Percentiles rank a stretch among this genome's conserved stretches.
phyloP scores from a whole-genome alignment of 1,140 invertebrate genomes.

The Drosophila punjabiensis region DNA sequence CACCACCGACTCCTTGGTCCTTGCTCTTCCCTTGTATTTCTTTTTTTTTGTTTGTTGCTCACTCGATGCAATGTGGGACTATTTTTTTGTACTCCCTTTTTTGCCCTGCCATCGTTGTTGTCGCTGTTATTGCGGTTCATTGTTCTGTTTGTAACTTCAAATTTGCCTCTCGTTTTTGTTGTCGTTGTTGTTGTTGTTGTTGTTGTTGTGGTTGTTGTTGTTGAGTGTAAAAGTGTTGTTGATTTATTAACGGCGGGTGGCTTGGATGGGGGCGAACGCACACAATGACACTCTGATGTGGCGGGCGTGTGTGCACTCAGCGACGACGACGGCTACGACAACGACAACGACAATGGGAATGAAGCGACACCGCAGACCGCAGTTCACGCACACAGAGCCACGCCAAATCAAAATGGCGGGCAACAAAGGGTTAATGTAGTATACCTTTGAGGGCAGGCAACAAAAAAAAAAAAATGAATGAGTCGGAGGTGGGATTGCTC shows the following conservation, averaged over 20 bases:
- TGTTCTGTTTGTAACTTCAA: conserved; percentile 69
- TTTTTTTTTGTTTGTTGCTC: not conserved
- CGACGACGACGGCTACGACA: conserved; percentile 60
- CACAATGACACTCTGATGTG: conserved; percentile 24
- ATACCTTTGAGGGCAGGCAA: conserved; percentile 15
- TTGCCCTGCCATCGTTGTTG: conserved; percentile 44
- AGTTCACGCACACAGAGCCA: conserved; percentile 30
- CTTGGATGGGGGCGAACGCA: conserved; percentile 27
- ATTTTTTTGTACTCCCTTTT: conserved; percentile 22
- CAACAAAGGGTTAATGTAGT: conserved; percentile 68
- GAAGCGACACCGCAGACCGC: conserved; percentile 36
- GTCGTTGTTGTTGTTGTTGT: conserved; percentile 3
- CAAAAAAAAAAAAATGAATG: not conserved
- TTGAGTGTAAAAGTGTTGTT: conserved; percentile 76
- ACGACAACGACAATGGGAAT: conserved; percentile 45
- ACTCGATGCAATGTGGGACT: conserved; percentile 8
- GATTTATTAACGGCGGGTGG: conserved; percentile 74
- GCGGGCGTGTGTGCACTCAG: conserved; percentile 50
- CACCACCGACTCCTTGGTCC: conserved; percentile 20
- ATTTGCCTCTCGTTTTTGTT: conserved; percentile 55
- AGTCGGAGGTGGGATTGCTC: not conserved
- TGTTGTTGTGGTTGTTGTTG: conserved; percentile 41
- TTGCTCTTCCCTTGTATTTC: not conserved
- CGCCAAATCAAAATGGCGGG: conserved; percentile 64
- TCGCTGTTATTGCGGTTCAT: conserved; percentile 75